Percentiles rank a stretch among this genome's conserved stretches.
phyloP scores from a whole-genome alignment of 2,888 invertebrate genomes.

The Entomobrya multifasciata region DNA sequence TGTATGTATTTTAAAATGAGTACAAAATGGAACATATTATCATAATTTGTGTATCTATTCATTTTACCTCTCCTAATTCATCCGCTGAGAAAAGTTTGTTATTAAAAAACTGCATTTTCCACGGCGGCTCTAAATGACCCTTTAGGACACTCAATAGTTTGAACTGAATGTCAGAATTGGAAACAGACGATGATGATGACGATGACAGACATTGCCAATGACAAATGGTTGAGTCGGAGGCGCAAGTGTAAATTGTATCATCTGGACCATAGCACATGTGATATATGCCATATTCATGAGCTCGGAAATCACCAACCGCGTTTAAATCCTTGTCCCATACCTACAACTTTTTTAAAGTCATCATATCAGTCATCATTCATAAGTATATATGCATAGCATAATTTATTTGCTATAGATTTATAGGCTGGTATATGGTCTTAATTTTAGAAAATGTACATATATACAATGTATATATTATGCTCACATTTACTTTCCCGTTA shows the following conservation, averaged over 20 bases:
- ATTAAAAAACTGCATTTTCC: conserved; percentile 81
- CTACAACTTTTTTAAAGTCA: conserved; percentile 80
- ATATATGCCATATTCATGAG: conserved; percentile 85
- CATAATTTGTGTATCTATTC: conserved; percentile 3
- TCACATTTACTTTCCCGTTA: conserved; percentile 61
- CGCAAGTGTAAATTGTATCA: conserved; percentile 84
- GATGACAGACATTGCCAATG: conserved; percentile 64
- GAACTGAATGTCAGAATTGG: conserved; percentile 10
- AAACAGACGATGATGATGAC: background rate
- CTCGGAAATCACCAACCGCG: conserved; percentile 82
- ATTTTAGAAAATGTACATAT: background rate
- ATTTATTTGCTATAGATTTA: too few relatives aligned
- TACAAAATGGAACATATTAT: too few relatives aligned
- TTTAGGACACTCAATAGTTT: background rate
- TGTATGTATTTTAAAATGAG: too few relatives aligned
- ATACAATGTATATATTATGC: conserved; percentile 1
- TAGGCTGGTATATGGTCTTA: too few relatives aligned
- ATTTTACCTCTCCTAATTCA: conserved; percentile 85
- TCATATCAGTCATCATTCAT: background rate
- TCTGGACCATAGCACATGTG: conserved; percentile 84
- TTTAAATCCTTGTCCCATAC: conserved; percentile 82
- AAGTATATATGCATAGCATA: background rate
- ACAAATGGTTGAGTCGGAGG: conserved; percentile 85
- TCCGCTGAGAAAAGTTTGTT: conserved; percentile 84
- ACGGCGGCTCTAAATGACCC: conserved; percentile 75